Evolutionary conservation across 2,888 invertebrate species (phyloP).

Genomic region (Acanthacorydalis orientalis): DNA sequence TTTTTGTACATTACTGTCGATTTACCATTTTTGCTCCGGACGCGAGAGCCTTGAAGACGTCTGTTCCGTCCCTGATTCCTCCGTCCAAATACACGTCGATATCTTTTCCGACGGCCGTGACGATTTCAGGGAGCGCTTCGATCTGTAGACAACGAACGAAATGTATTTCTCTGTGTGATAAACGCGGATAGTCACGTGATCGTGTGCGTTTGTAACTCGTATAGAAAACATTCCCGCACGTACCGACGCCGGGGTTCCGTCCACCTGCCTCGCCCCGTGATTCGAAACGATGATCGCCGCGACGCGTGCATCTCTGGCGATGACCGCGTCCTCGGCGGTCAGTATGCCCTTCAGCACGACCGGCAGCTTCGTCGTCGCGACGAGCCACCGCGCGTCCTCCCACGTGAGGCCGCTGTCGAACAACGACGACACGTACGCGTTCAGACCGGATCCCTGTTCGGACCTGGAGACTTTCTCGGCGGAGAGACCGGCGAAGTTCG

Average conservation of each 20-base stretch:
- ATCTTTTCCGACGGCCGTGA: constrained; percentile 47
- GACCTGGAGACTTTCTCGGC: constrained; percentile 27
- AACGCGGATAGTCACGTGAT: too few species aligned
- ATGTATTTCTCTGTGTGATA: too few species aligned
- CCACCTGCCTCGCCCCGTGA: constrained; percentile 83
- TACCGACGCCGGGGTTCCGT: constrained; percentile 70
- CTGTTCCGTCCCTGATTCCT: constrained; percentile 68
- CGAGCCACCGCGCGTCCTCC: constrained; percentile 78
- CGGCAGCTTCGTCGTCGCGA: constrained; percentile 58
- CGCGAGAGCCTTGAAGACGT: constrained; percentile 80
- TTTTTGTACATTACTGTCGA: too few species aligned
- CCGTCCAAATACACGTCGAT: constrained; percentile 77
- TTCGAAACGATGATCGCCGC: constrained; percentile 79
- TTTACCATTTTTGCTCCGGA: constrained; percentile 75
- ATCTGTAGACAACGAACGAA: too few species aligned
- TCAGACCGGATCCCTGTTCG: constrained; percentile 54
- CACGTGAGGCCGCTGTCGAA: constrained; percentile 73
- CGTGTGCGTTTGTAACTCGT: too few species aligned
- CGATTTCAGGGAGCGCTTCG: constrained; percentile 67
- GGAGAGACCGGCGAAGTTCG: constrained; percentile 54
- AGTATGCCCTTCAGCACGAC: constrained; percentile 76
- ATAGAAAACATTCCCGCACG: too few species aligned
- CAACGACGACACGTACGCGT: constrained; percentile 55
- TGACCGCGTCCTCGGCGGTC: constrained; percentile 68
- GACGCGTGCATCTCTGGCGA: constrained; percentile 57